Evolutionary conservation across 2,888 invertebrate genomes (phyloP).

Genomic region (Tetropium fuscum): DNA sequence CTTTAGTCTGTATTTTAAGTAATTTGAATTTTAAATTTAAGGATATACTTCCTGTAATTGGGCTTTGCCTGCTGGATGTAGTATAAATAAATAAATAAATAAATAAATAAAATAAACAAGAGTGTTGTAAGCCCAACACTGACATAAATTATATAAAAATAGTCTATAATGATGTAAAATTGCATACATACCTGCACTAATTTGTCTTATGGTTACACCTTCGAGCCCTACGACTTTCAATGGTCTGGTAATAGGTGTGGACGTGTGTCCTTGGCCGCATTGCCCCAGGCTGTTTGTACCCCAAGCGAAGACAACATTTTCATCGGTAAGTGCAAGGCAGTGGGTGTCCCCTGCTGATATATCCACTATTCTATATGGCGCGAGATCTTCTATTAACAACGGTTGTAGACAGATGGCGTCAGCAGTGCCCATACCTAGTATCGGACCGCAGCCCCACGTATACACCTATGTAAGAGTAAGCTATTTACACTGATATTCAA

Average conservation of each 20-base stretch:
- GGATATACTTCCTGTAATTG: too few relatives aligned
- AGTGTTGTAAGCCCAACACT: too few relatives aligned
- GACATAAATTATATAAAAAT: not conserved
- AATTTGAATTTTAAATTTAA: too few relatives aligned
- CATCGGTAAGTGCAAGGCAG: constrained; percentile 71
- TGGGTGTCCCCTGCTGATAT: constrained; percentile 74
- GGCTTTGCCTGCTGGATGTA: too few relatives aligned
- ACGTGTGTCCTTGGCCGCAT: constrained; percentile 73
- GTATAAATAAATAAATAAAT: too few relatives aligned
- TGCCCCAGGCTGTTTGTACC: constrained; percentile 76
- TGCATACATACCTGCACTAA: constrained; percentile 71
- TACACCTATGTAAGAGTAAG: too few relatives aligned
- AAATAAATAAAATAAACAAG: too few relatives aligned
- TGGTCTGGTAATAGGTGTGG: constrained; percentile 71
- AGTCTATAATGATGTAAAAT: too few relatives aligned
- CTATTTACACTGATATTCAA: too few relatives aligned
- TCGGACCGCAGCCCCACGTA: constrained; percentile 73
- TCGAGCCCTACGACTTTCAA: constrained; percentile 70
- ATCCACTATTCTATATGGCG: constrained; percentile 69
- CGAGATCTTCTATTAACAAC: constrained; percentile 69
- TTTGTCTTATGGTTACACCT: constrained; percentile 69
- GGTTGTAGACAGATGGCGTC: constrained; percentile 71
- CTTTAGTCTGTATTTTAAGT: too few relatives aligned
- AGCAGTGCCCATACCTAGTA: constrained; percentile 70
- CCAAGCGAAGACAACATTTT: constrained; percentile 70